These are phyloP conservation scores for Lycodopsis pacificus DNA, from an alignment of 2,797 vertebrate genomes.

Conservation along the genomic window DNA sequence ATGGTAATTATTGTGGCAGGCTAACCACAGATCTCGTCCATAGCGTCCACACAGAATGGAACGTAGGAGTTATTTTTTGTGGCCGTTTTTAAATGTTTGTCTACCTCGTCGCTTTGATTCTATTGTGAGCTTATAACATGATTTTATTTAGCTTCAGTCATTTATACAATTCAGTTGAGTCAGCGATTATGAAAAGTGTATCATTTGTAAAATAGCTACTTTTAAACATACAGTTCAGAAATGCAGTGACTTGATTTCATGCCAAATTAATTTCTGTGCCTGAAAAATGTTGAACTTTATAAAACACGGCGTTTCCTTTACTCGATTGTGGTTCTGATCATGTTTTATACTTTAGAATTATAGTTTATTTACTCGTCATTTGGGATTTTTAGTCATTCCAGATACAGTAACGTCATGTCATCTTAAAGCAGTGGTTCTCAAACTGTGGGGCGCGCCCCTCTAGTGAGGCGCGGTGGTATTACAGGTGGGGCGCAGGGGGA, in stretches of 20 bases:
- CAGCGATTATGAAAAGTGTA: neutral
- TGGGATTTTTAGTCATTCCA: conserved; percentile 6
- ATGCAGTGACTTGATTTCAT: conserved; percentile 12
- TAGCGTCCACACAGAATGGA: neutral
- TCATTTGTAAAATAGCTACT: neutral
- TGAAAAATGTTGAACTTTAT: neutral
- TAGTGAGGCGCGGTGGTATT: no score
- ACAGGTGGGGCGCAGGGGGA: no score
- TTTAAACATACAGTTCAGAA: neutral
- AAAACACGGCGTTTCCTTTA: neutral
- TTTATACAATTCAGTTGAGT: neutral
- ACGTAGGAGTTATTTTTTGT: neutral
- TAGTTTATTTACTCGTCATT: neutral
- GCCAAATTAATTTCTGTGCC: conserved; percentile 4
- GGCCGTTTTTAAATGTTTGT: neutral
- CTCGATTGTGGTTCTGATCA: neutral
- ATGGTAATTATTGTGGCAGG: neutral
- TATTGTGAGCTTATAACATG: neutral
- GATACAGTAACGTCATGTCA: neutral
- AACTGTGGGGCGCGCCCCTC: no score
- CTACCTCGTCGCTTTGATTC: conserved; percentile 42
- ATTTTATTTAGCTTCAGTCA: neutral
- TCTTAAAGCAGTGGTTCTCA: conserved; percentile 8
- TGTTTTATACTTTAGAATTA: neutral
- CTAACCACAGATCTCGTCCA: neutral